These are phyloP conservation scores for Agriopis leucophaearia DNA, from an alignment of 2,888 invertebrate species.

Conservation along the genomic window DNA sequence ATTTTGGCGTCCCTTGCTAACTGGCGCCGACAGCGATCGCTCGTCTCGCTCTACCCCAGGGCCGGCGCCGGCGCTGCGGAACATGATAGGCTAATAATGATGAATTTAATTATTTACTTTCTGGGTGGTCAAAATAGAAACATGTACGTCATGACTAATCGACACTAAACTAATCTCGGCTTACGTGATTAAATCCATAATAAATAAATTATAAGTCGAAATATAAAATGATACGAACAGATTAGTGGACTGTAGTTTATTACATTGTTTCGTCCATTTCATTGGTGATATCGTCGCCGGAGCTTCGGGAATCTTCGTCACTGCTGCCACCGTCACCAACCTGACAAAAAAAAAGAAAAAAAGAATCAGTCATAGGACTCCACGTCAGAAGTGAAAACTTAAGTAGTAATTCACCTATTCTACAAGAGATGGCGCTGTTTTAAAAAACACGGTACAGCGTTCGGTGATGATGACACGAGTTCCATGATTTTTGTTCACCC, in stretches of 20 bases:
- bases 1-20: no score
- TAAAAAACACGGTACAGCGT: no score
- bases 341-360: constrained; percentile 27
- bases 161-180: constrained; percentile 9
- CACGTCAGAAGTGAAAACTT: no score
- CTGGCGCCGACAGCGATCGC: no score
- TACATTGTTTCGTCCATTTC: constrained; percentile 50
- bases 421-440: no score
- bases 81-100: neutral
- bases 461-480: no score
- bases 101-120: neutral
- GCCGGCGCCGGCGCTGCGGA: no score
- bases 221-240: constrained; percentile 32
- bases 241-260: constrained; percentile 36
- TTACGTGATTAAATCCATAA: constrained; percentile 25
- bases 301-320: constrained; percentile 38
- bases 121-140: neutral
- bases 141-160: constrained; percentile 9
- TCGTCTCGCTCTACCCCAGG: no score
- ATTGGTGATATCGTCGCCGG: constrained; percentile 54
- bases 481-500: no score
- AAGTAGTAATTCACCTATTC: no score
- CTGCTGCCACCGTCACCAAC: constrained; percentile 40
- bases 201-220: constrained; percentile 22
- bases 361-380: no score